Conservation (phyloP, 1,140 invertebrate species). For the Stenopsyche tienmushanensis region DNA sequence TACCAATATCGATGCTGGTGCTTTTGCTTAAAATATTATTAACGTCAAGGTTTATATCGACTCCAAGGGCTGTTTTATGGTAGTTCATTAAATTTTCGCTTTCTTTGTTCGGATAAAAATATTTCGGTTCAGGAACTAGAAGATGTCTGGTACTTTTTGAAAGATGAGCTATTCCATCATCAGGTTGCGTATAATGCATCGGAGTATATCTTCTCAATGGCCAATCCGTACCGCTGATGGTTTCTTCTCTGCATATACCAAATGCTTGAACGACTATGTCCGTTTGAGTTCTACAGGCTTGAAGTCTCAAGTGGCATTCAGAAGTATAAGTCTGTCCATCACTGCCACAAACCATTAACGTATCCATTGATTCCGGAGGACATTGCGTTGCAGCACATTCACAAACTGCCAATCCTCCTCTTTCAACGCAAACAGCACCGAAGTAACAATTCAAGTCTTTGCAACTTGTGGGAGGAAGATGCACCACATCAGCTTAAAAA, state of each 20-base stretch:
- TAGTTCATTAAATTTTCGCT: constrained; percentile 39
- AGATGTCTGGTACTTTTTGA: constrained; percentile 81
- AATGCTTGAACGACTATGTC: constrained; percentile 77
- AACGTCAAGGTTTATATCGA: constrained; percentile 29
- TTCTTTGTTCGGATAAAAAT: constrained; percentile 41
- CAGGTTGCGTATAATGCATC: constrained; percentile 76
- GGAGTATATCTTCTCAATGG: constrained; percentile 74
- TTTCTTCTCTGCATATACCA: constrained; percentile 64
- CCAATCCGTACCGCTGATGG: constrained; percentile 65
- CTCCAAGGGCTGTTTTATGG: constrained; percentile 37
- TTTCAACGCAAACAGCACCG: constrained; percentile 76
- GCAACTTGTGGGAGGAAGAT: constrained; percentile 67
- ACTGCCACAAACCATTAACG: constrained; percentile 68
- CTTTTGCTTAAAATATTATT: constrained; percentile 31
- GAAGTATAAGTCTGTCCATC: constrained; percentile 77
- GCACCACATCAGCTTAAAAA: constrained; percentile 65
- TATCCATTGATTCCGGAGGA: constrained; percentile 53
- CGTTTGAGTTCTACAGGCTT: constrained; percentile 76
- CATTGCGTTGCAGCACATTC: constrained; percentile 65
- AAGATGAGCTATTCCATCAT: constrained; percentile 70
- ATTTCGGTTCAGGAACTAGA: constrained; percentile 67
- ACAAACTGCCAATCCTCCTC: constrained; percentile 67
- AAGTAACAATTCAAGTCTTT: constrained; percentile 78
- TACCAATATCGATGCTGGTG: constrained; percentile 24
- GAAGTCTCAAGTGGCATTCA: constrained; percentile 69